Percentiles rank a stretch among this genome's conserved stretches.
These are phyloP conservation scores for Itoplectis maculator DNA, from an alignment of 2,888 invertebrate genomes.

Conservation along the genomic window DNA sequence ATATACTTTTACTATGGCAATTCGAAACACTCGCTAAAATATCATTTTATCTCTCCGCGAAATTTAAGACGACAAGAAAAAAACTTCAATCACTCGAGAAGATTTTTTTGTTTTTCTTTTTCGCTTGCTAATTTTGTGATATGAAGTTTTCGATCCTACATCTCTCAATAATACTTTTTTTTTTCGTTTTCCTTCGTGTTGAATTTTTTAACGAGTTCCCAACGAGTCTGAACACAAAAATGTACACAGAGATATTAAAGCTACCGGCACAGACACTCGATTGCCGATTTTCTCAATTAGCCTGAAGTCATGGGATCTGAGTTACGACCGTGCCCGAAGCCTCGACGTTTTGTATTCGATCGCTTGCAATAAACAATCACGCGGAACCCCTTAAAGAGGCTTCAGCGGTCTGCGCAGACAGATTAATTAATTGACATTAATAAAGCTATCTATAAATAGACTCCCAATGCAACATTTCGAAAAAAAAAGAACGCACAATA, in stretches of 20 bases:
- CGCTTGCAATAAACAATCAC: conserved; percentile 20
- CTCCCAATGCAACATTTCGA: neutral
- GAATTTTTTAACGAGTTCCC: conserved; percentile 6
- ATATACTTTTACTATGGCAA: conserved; percentile 23
- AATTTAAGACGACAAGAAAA: conserved; percentile 25
- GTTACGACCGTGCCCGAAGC: conserved; percentile 3
- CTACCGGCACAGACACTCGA: neutral
- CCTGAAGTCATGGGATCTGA: conserved; percentile 1
- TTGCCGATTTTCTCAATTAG: neutral
- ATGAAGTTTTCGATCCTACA: conserved; percentile 27
- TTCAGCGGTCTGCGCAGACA: neutral
- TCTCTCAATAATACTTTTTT: conserved; percentile 1
- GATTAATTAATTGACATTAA: neutral
- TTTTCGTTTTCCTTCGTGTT: neutral
- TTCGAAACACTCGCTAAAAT: conserved; percentile 45
- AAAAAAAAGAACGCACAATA: neutral
- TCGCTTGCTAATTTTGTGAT: conserved; percentile 12
- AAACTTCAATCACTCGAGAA: conserved; percentile 44
- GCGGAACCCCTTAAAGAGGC: conserved; percentile 16
- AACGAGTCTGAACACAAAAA: conserved; percentile 17
- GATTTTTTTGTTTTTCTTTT: conserved; percentile 3
- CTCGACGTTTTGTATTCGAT: neutral
- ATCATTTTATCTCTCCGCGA: conserved; percentile 33
- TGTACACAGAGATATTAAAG: conserved; percentile 6
- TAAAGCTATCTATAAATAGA: neutral